Evolutionary conservation across 92 coral and sea anemone species (phyloP).

Genomic region (Epizoanthus rinbou): DNA sequence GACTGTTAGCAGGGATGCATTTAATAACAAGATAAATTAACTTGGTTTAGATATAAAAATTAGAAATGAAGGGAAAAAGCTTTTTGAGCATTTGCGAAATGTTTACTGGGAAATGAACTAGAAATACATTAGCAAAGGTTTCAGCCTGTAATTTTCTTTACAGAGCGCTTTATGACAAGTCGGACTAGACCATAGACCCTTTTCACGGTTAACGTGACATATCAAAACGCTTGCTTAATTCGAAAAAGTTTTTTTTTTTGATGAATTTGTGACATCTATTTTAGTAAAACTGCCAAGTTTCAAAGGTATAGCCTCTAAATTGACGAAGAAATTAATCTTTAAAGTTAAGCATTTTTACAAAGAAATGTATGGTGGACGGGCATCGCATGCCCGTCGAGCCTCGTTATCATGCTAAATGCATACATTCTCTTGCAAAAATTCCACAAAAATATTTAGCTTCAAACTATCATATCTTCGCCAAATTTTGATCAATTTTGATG

Average conservation of each 20-base stretch:
- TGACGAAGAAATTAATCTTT: neutral
- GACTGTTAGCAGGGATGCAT: constrained; percentile 51
- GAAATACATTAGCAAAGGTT: constrained; percentile 39
- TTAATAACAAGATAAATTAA: constrained; percentile 19
- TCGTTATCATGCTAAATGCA: neutral
- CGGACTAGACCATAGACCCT: constrained; percentile 31
- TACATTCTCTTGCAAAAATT: neutral
- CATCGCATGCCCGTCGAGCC: neutral
- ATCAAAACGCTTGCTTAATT: neutral
- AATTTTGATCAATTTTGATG: neutral
- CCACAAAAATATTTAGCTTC: neutral
- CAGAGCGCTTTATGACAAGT: constrained; percentile 40
- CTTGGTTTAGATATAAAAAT: constrained; percentile 24
- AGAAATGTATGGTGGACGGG: neutral
- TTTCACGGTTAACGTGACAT: constrained; percentile 13
- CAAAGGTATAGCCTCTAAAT: neutral
- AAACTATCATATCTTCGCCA: neutral
- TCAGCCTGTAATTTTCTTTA: constrained; percentile 41
- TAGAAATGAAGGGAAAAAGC: constrained; percentile 18
- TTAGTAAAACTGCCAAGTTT: too few relatives aligned
- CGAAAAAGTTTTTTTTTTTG: neutral
- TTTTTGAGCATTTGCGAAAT: constrained; percentile 39
- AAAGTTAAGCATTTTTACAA: neutral
- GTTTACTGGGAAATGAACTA: constrained; percentile 54
- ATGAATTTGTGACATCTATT: too few relatives aligned